These are phyloP conservation scores for Cyclargus thomasi DNA, from an alignment of 1,140 invertebrate genomes.

Conservation along the genomic window DNA sequence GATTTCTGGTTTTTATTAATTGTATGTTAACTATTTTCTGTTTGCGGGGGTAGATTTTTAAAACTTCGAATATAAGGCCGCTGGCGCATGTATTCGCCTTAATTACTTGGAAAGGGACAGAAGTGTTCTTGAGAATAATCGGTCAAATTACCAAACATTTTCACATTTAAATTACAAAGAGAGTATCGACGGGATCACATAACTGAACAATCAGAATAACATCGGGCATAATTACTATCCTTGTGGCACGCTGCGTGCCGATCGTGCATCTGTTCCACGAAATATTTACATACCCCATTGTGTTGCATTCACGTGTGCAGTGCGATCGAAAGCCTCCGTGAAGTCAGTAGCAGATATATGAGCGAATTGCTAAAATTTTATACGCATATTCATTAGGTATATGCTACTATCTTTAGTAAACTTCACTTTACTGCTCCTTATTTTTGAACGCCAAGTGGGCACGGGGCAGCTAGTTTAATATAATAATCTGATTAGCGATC, in stretches of 20 bases:
- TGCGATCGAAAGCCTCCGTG: not conserved
- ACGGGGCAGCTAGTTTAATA: no score
- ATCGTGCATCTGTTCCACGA: slow-evolving; percentile 1
- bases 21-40: no score
- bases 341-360: not conserved
- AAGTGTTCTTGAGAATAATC: not conserved
- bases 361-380: not conserved
- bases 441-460: no score
- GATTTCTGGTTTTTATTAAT: no score
- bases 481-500: no score
- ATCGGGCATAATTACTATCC: not conserved
- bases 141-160: not conserved
- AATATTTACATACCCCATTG: slow-evolving; percentile 12
- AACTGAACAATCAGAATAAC: not conserved
- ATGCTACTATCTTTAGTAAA: no score
- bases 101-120: no score
- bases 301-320: not conserved
- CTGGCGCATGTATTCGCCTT: no score
- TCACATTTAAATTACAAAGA: not conserved
- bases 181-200: not conserved
- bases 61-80: no score
- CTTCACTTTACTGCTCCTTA: no score
- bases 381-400: not conserved
- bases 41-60: no score
- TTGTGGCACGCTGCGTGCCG: slow-evolving; percentile 20